A percentile compares a stretch with the other conserved stretches of the same genome.
Evolutionary conservation across 2,888 invertebrate species (phyloP).

Genomic region (Zaprionus lineosus): DNA sequence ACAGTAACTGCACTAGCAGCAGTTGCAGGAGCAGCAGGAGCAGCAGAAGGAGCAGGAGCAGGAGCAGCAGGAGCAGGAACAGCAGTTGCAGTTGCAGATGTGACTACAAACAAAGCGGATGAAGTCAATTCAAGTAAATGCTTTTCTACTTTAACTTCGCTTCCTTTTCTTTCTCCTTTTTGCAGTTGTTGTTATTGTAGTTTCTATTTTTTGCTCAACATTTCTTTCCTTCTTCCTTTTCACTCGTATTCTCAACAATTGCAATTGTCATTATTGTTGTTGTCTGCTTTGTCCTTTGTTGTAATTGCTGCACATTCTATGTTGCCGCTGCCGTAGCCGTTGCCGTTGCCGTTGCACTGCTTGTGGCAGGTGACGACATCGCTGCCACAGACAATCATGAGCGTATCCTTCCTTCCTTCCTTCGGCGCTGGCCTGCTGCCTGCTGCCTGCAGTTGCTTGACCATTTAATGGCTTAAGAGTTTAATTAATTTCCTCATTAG

Average conservation of each 20-base stretch:
- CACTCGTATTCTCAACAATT: constrained; percentile 39
- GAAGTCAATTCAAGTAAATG: constrained; percentile 77
- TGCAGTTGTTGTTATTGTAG: no score
- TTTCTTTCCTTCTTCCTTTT: neutral
- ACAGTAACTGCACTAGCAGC: constrained; percentile 7
- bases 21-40: constrained; percentile 3
- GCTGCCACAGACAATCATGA: constrained; percentile 53
- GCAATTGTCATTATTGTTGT: constrained; percentile 52
- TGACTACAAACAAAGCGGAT: constrained; percentile 62
- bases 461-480: no score
- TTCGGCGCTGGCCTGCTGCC: no score
- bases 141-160: constrained; percentile 48
- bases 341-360: constrained; percentile 37
- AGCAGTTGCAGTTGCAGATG: constrained; percentile 15
- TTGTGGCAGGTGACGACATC: constrained; percentile 50
- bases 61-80: constrained; percentile 7
- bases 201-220: neutral
- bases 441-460: no score
- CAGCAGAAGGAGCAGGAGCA: constrained; percentile 16
- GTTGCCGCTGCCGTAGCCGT: no score
- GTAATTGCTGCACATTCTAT: constrained; percentile 54
- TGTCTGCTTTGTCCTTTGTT: constrained; percentile 42
- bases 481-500: no score
- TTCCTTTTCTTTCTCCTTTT: constrained; percentile 15
- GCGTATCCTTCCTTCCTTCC: constrained; percentile 42